Conservation (phyloP, 2,888 invertebrate genomes). For the Nomada fucata region DNA sequence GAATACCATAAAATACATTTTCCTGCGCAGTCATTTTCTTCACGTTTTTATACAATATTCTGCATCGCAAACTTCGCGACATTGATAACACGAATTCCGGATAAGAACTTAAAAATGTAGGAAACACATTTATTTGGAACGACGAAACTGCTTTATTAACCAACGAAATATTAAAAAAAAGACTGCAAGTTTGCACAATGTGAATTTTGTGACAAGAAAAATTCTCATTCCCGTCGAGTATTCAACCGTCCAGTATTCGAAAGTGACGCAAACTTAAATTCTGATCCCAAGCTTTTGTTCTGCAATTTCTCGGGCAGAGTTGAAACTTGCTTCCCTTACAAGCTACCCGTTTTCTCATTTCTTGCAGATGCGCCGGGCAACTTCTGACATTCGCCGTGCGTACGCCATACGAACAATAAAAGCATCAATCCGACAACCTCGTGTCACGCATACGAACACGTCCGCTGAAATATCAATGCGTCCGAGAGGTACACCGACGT, state of each 20-base stretch:
- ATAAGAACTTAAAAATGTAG: no score
- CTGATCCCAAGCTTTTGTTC: neutral
- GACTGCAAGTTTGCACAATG: neutral
- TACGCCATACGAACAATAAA: neutral
- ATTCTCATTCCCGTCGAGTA: neutral
- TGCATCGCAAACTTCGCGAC: neutral
- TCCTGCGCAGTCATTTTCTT: neutral
- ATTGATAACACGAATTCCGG: no score
- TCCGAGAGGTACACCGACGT: no score
- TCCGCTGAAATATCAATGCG: no score
- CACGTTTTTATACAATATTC: neutral
- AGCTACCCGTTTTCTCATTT: neutral
- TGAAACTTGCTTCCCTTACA: neutral
- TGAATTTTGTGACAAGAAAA: neutral
- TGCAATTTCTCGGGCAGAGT: neutral
- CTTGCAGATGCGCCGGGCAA: neutral
- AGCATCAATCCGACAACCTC: neutral
- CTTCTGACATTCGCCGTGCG: neutral
- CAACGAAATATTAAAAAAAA: no score
- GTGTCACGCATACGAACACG: neutral
- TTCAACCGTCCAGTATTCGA: neutral
- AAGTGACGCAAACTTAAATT: neutral
- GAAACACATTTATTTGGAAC: no score
- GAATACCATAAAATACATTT: neutral
- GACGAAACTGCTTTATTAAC: no score